Conservation (phyloP, 2,797 vertebrate genomes). For the Pangasius krempfi region DNA sequence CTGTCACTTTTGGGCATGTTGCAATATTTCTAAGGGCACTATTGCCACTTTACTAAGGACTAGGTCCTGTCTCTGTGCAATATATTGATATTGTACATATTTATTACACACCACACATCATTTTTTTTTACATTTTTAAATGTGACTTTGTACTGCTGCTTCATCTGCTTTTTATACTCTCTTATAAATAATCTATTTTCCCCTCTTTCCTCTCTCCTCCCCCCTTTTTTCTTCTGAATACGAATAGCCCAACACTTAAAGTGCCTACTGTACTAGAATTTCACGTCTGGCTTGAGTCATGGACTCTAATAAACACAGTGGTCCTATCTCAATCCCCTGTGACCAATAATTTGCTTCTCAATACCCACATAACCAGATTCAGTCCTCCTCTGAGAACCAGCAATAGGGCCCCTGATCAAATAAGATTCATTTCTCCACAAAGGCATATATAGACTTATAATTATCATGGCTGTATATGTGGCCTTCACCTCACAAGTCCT, state of each 20-base stretch:
- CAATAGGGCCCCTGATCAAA: conserved; percentile 32
- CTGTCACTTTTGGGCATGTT: too few species aligned
- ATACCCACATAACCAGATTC: conserved; percentile 49
- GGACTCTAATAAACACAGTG: conserved; percentile 50
- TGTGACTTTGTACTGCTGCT: too few species aligned
- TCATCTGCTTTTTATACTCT: too few species aligned
- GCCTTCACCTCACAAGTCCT: background rate
- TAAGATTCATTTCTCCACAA: conserved; percentile 36
- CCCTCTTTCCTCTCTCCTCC: too few species aligned
- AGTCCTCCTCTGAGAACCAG: conserved; percentile 12
- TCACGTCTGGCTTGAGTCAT: conserved; percentile 50
- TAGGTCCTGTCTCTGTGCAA: too few species aligned
- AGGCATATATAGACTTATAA: conserved; percentile 15
- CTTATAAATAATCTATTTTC: too few species aligned
- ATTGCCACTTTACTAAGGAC: too few species aligned
- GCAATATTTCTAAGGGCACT: too few species aligned
- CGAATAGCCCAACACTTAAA: conserved; percentile 33
- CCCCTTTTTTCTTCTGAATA: background rate
- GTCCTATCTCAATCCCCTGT: conserved; percentile 34
- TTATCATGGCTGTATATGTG: background rate
- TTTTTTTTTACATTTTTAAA: too few species aligned
- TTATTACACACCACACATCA: too few species aligned
- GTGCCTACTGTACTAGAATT: conserved; percentile 43
- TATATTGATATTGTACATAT: too few species aligned
- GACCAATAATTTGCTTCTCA: conserved; percentile 47